Base-by-base conservation (phyloP, 35 echinoderm and acorn worm genomes). In the Heliocidaris erythrogramma region DNA sequence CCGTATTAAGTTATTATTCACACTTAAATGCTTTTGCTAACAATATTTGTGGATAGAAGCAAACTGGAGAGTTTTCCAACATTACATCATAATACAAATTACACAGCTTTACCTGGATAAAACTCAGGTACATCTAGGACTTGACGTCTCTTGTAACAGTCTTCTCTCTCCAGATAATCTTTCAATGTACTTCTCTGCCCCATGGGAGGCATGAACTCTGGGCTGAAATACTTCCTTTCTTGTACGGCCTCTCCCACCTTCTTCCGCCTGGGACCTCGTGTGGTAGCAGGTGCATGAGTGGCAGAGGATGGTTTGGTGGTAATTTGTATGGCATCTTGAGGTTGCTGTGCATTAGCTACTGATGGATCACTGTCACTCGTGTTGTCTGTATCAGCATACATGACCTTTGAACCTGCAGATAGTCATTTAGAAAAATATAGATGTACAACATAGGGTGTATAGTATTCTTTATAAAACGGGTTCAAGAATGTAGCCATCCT, bases 81-180 rank as follows among this genome's bases (percentile, higher is more conserved):
- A 42, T 1, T 42, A 42, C 3, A 42, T 42, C 35, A 42, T 42
- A 42, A 42, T 42, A 42, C 35, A 42, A 42, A 60, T 2, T 14
- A 60, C 59, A 60, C 18, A 60, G 18, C 65, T 96, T 92, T 96
- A 99, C 98, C 98, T 84, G 95, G 95, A 96, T 99, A 99, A 95
- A 99, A 99, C 94, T 99, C 98, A 93, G 98, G 98, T 69, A 99
- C 94, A 96, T 96, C 53, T 24, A 99, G 2, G 31, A 97, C 97
- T 85, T 94, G 95, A 84, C 98, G 85, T 48, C 98, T 96, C 42
- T 60, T 96, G 65, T 95, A 97, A 85, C 96, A 97, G 89, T 99
- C 98, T 92, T 97, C 92, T 84, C 98, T 97, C 86, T 96, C 96
- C 6, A 99, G 59, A 78, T 95, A 97, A 92, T 99, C 98, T 21